A percentile compares a stretch with the other conserved stretches of the same genome.
Conservation (phyloP, 1,140 invertebrate species). For the Sitophilus oryzae region DNA sequence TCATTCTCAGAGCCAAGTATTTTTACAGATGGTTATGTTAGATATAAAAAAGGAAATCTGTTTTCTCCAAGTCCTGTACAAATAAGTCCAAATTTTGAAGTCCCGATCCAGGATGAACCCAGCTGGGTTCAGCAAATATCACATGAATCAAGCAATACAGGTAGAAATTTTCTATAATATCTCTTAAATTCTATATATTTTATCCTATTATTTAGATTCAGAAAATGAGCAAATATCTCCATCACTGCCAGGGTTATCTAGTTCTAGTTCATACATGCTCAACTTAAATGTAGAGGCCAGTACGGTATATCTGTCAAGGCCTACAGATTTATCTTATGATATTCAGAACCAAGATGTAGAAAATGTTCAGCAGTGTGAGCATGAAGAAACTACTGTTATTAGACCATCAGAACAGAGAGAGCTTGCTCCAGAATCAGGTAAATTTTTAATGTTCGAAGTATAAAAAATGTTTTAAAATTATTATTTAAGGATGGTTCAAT, state of each 20-base stretch:
- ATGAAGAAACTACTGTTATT: conserved; percentile 32
- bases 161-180: no score
- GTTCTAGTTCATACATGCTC: conserved; percentile 59
- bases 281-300: conserved; percentile 61
- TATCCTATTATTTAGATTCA: conserved; percentile 54
- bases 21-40: conserved; percentile 52
- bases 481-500: conserved; percentile 50
- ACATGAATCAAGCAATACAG: conserved; percentile 51
- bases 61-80: conserved; percentile 28
- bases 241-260: conserved; percentile 45
- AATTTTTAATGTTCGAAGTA: conserved; percentile 3
- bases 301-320: conserved; percentile 55
- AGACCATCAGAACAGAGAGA: conserved; percentile 39
- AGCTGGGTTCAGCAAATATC: conserved; percentile 66
- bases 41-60: conserved; percentile 50
- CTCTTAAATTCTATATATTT: no score
- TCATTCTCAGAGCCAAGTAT: conserved; percentile 47
- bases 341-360: conserved; percentile 15
- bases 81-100: conserved; percentile 29
- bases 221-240: conserved; percentile 49
- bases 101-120: conserved; percentile 50
- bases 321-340: conserved; percentile 37
- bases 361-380: conserved; percentile 8
- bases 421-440: conserved; percentile 41
- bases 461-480: background rate